These are phyloP conservation scores for Desmophyllum pertusum DNA, from an alignment of 92 coral and sea anemone species.

Conservation along the genomic window DNA sequence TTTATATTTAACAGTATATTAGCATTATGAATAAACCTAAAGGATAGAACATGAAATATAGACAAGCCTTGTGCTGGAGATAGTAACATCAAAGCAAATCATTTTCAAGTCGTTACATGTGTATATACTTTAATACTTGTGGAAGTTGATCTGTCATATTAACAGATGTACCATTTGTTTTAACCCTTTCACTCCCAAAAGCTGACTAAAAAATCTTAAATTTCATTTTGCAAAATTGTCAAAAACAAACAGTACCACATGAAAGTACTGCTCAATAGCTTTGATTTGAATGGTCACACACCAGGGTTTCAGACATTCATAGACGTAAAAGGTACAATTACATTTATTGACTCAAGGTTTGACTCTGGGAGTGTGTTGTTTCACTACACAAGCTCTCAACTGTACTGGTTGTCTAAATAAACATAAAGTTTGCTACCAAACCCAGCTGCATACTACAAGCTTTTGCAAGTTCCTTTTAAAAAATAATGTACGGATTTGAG, in stretches of 20 bases:
- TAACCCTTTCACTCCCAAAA: no score
- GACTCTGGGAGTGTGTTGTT: no score
- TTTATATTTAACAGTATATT: neutral
- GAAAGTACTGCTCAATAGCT: no score
- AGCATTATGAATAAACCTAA: neutral
- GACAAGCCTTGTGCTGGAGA: neutral
- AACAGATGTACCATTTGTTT: neutral
- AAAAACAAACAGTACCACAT: no score
- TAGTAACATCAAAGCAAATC: neutral
- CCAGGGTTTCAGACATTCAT: no score
- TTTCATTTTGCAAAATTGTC: no score
- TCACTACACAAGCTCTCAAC: neutral
- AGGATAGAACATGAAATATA: neutral
- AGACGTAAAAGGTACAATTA: no score
- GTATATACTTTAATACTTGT: no score
- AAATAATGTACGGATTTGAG: no score
- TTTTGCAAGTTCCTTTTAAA: neutral
- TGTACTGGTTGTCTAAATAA: neutral
- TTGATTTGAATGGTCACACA: no score
- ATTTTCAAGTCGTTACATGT: neutral
- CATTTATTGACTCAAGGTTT: no score
- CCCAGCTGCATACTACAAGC: neutral
- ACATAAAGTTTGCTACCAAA: neutral
- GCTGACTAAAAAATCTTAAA: no score
- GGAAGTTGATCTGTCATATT: conserved; percentile 13